Conservation (phyloP, 2,797 vertebrate species). For the Silurus lanzhouensis region DNA sequence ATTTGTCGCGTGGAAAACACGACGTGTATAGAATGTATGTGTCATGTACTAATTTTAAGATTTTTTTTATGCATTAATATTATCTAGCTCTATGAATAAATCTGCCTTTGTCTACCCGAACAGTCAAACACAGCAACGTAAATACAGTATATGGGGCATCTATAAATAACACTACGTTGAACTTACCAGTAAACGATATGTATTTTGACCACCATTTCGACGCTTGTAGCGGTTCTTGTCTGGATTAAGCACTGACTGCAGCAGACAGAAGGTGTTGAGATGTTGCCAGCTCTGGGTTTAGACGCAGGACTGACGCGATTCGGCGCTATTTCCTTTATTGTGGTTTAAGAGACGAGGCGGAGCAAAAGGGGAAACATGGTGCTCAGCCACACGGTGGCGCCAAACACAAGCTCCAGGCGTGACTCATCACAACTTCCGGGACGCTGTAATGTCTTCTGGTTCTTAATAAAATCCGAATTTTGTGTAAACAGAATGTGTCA, state of each 20-base stretch:
- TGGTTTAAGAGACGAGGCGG: slow-evolving; percentile 47
- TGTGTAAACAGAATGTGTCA: neutral
- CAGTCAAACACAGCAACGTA: neutral
- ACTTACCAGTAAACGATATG: slow-evolving; percentile 63
- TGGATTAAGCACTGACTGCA: neutral
- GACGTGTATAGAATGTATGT: too few relatives aligned
- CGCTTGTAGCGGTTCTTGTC: neutral
- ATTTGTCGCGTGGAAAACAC: too few relatives aligned
- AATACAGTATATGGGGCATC: too few relatives aligned
- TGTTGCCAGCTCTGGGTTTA: neutral
- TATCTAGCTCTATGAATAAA: neutral
- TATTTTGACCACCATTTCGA: slow-evolving; percentile 60
- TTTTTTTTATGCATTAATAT: neutral
- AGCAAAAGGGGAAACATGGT: slow-evolving; percentile 14
- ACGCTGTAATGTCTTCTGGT: neutral
- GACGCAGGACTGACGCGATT: neutral
- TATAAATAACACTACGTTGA: slow-evolving; percentile 12
- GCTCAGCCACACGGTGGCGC: neutral
- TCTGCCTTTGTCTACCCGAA: neutral
- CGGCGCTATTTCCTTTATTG: slow-evolving; percentile 22
- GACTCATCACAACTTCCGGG: neutral
- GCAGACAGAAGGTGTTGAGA: neutral
- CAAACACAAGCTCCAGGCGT: neutral
- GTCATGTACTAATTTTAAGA: too few relatives aligned
- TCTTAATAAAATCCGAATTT: neutral